Evolutionary conservation across 2,888 invertebrate species (phyloP), one percentile per base, ranked within the genome.

Genomic region (Nomada hirtipes): DNA sequence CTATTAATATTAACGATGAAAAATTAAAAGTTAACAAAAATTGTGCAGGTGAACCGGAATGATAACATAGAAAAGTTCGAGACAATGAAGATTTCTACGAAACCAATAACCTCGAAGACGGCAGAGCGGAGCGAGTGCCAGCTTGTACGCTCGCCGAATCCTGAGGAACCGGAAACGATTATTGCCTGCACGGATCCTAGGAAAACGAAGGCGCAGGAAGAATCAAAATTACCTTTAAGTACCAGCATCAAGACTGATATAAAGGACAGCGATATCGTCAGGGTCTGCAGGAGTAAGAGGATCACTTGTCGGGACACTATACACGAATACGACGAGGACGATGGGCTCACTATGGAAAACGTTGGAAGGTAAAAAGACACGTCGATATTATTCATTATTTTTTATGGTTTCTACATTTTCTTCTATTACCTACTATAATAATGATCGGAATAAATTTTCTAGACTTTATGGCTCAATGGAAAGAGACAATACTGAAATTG

Each of bases 61-160:
- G 92, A 92, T 83, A 92, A 92, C 72, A 80, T 90, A 63, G 89
- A 90, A 76, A 88, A 84, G 80, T 90, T 91, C 82, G 87, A 86
- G 68, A 90, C 87, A 64, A 93, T 93, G 93, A 93, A 92, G 87
- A 93, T 93, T 83, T 93, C 93, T 75, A 89, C 90, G 83, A 92
- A 89, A 77, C 88, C 91, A 61, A 87, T 88, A 86, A 91, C 91
- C 79, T 91, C 91, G 64, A 90, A 91, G 84, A 86, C 86, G 53
- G 65, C 85, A 60, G 91, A 90, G 60, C 88, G 87, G 63, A 89
- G 88, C 80, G 91, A 92, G 74, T 92, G 91, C 70, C 86, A 89
- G 15, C 78, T 91, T 71, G 86, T 92, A 65, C 86, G 90, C 84
- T 90, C 91, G 61, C 74, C 79, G 64, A 87, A 89, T 78, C 79